A percentile compares a stretch with the other conserved stretches of the same genome.
These are phyloP conservation scores for Esox niger DNA, from an alignment of 2,113 vertebrate species.

Conservation along the genomic window DNA sequence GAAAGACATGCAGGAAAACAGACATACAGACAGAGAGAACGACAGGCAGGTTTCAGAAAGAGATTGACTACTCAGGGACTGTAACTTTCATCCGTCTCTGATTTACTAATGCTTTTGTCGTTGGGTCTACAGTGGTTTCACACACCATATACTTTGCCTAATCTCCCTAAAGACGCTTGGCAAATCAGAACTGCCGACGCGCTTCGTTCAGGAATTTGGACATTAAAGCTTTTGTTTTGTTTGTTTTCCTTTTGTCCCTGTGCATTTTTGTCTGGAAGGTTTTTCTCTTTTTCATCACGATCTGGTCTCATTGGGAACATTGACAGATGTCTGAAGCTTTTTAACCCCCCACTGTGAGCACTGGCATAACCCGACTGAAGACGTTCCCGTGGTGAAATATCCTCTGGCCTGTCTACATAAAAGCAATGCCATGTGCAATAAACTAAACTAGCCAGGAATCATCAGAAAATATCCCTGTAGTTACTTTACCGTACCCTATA, in stretches of 20 bases:
- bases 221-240: constrained; percentile 10
- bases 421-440: not conserved
- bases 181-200: constrained; percentile 22
- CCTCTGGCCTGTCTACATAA: not conserved
- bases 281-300: no score
- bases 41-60: constrained; percentile 16
- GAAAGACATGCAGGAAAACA: constrained; percentile 1
- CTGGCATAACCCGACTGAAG: no score
- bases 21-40: no score
- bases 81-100: constrained; percentile 32
- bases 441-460: not conserved
- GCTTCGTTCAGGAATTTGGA: constrained; percentile 13
- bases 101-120: constrained; percentile 36
- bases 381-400: no score
- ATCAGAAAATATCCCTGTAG: not conserved
- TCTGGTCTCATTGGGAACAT: no score
- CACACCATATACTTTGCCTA: constrained; percentile 25
- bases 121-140: constrained; percentile 15
- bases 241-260: not conserved
- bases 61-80: constrained; percentile 15
- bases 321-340: no score
- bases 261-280: not conserved
- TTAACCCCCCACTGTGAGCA: no score
- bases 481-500: not conserved
- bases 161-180: constrained; percentile 8